Evolutionary conservation across 2,888 invertebrate genomes (phyloP), one percentile per base, ranked within the genome.

Genomic region (Drosophila mimetica): DNA sequence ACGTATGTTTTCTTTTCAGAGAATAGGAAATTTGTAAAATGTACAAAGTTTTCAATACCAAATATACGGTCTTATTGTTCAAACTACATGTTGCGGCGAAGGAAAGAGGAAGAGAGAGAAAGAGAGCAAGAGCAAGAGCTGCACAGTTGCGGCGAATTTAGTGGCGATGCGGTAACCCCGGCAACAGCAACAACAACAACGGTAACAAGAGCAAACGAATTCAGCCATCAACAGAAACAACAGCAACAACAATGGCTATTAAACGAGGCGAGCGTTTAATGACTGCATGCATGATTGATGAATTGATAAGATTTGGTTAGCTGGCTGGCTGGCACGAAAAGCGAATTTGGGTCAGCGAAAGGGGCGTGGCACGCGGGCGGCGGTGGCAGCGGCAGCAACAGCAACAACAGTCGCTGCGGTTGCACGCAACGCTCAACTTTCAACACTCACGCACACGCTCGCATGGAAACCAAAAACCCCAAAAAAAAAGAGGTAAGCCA

Each of bases 201-300:
- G 34, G 37, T 55, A 52, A 41, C 41, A 42, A 20, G 41, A 41
- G 41, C 20, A 41, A 41, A 20, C 41, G 41, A 41, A 41, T 20
- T 41, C 20, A 54, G 57, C 28, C 34, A 42, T 22, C 16, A 25
- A 30, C 41, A 50, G 42, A 14, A 20, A 30, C 47, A 18, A 55
- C 9, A 18, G 11, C 25, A 52, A 30, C 14, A 28, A 36, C 47
- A 30, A 57, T 6, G 25, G 11, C 25, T 9, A 44, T 44, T 28
- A 11, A 41, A 9, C 22, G 39, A 46, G n/a, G 65, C 61, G 51
- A 76, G 77, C 70, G 36, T 63, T 80, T 77, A 80, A 84, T 80
- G 78, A 74, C 75, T 77, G 80, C 78, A 81, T 84, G 78, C 81
- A 84, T 84, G 84, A 84, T 83, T 81, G 80, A 81, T 84, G 81